Evolutionary conservation across 2,888 invertebrate genomes (phyloP).

Genomic region (Epiblema foenella): DNA sequence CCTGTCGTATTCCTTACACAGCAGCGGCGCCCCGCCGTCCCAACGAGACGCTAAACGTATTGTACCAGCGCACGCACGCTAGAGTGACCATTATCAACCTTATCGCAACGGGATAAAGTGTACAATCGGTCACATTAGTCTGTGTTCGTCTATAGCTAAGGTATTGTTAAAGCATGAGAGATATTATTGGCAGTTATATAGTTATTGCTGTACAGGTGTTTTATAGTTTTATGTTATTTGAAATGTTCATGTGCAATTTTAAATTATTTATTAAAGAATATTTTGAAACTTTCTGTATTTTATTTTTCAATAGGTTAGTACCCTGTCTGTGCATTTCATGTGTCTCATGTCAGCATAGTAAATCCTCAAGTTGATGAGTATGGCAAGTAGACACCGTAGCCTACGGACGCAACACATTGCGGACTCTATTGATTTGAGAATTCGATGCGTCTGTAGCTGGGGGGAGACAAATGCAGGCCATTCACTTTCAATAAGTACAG

Average conservation of each 20-base stretch:
- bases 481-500: no score
- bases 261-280: constrained; percentile 39
- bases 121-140: not conserved
- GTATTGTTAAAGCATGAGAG: constrained; percentile 20
- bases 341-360: no score
- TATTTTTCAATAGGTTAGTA: not conserved
- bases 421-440: no score
- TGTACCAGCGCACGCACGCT: constrained; percentile 6
- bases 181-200: constrained; percentile 31
- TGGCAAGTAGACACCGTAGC: no score
- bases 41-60: constrained; percentile 2
- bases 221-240: constrained; percentile 14
- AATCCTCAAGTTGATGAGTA: no score
- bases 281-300: constrained; percentile 7
- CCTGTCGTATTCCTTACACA: not conserved
- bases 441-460: no score
- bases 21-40: constrained; percentile 1
- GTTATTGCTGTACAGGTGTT: constrained; percentile 29
- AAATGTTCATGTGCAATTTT: constrained; percentile 34
- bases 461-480: no score
- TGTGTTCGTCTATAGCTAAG: not conserved
- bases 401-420: no score
- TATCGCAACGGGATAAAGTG: not conserved
- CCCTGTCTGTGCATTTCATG: not conserved
- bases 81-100: constrained; percentile 2